Conservation (phyloP, 2,113 vertebrate species). For the Danionella cerebrum region DNA sequence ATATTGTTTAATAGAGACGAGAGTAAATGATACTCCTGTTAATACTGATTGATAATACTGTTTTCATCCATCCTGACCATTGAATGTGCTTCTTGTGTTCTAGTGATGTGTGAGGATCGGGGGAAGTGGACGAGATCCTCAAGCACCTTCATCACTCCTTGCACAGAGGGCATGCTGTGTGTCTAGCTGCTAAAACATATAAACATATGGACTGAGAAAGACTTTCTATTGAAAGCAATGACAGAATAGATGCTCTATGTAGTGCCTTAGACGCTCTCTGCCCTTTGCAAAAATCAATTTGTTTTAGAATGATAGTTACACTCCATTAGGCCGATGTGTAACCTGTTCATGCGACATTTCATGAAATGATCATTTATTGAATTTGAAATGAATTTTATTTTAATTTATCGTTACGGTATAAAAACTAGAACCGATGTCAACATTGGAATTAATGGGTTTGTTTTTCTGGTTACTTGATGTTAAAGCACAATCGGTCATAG, state of each 20-base stretch:
- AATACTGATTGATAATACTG: too few species aligned
- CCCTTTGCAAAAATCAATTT: background rate
- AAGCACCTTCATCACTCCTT: background rate
- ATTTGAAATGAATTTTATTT: background rate
- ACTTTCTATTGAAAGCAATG: background rate
- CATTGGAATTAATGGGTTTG: background rate
- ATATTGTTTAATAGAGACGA: too few species aligned
- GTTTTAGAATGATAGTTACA: background rate
- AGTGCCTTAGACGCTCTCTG: background rate
- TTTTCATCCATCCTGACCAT: too few species aligned
- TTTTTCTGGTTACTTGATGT: slow-evolving; percentile 9
- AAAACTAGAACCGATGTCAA: background rate
- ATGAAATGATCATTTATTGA: background rate
- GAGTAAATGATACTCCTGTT: too few species aligned
- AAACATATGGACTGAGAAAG: background rate
- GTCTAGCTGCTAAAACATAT: slow-evolving; percentile 31
- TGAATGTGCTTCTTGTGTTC: too few species aligned
- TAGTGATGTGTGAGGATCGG: background rate
- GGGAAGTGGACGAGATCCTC: background rate
- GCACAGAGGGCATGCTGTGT: background rate
- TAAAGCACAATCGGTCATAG: background rate
- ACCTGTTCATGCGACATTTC: background rate
- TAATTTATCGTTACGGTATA: background rate
- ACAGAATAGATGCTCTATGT: background rate
- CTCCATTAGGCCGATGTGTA: background rate